Percentiles rank a stretch among this genome's conserved stretches.
Conservation (phyloP, 2,888 invertebrate genomes). For the Aphodius granarius region DNA sequence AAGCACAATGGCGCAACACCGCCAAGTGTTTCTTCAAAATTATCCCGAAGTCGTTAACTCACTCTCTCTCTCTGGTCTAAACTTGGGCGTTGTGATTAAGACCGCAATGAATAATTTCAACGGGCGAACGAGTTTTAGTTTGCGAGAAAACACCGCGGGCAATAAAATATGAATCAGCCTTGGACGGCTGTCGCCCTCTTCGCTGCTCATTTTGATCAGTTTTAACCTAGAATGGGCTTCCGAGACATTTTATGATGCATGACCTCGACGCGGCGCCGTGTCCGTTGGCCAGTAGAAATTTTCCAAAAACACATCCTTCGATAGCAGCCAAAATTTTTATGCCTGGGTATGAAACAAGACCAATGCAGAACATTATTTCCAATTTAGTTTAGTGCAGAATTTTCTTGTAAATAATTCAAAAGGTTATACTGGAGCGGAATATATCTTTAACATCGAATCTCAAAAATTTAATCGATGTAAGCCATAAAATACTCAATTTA, state of each 20-base stretch:
- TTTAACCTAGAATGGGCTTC: too few species aligned
- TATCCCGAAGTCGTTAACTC: neutral
- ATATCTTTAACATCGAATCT: too few species aligned
- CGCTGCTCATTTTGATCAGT: neutral
- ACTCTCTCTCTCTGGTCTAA: neutral
- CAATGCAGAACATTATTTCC: too few species aligned
- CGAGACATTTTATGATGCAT: neutral
- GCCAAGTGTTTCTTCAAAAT: neutral
- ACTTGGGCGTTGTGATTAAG: conserved; percentile 4
- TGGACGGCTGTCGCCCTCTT: neutral
- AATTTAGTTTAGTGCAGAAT: too few species aligned
- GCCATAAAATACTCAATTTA: too few species aligned
- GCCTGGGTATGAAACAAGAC: too few species aligned
- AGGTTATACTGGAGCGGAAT: too few species aligned
- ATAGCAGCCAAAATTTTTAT: too few species aligned
- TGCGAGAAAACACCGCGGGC: conserved; percentile 8
- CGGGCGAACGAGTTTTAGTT: neutral
- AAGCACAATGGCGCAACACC: neutral
- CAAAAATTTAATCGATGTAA: too few species aligned
- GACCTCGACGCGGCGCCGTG: too few species aligned
- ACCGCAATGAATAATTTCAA: conserved; percentile 20
- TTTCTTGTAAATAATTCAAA: too few species aligned
- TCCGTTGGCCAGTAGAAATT: neutral
- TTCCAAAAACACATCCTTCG: too few species aligned
- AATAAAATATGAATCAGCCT: conserved; percentile 19